Evolutionary conservation across 2,113 vertebrate genomes (phyloP), one percentile per base, ranked within the genome.

Genomic region (Melanerpes formicivorus): DNA sequence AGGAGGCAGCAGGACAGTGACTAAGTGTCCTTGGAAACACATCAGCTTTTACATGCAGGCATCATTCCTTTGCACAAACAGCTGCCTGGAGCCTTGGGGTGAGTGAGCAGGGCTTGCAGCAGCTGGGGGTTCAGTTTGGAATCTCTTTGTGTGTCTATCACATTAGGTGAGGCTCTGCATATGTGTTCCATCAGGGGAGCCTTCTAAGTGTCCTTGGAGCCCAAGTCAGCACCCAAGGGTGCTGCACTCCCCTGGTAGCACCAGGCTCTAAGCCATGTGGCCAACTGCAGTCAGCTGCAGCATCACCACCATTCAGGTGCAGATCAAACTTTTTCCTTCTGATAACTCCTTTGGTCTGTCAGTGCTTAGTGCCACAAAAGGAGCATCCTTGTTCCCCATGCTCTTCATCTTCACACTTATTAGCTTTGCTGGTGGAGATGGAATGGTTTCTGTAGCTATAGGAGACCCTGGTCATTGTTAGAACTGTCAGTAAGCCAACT

Each of bases 11-110:
- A 1, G 32, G 78, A 32, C 14, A 77, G 66, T 17, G 32, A 92
- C 23, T 75, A 94, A 97, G 96, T 96, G 95, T 88, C 96, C 96
- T 96, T 97, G 75, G 62, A 52, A 92, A 90, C 21, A 80, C 71
- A 80, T 65, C 10, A 71, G 74, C 80, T 85, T 90, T 92, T 44
- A 34, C 66, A 46, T 59, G 70, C 69, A 44, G 79, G 92, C 92
- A 44, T 90, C 81, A 64, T 92, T 92, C 92, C 71, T 97, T 93
- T 97, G 96, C 97, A 97, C 97, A 90, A 62, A 72, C 17, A 64
- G 29, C 74, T 14, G 26, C 26, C n/a, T 46, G 87, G 82, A 92
- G 84, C 46, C 9, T 79, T 85, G 87, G 62, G 17, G 23, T 44
- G 84, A 42, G n/a, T 18, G 93, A 92, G 91, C 27, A 67, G 90